These are phyloP conservation scores for Monodelphis domestica DNA, from an alignment of 2,797 vertebrate genomes.

Conservation along the genomic window DNA sequence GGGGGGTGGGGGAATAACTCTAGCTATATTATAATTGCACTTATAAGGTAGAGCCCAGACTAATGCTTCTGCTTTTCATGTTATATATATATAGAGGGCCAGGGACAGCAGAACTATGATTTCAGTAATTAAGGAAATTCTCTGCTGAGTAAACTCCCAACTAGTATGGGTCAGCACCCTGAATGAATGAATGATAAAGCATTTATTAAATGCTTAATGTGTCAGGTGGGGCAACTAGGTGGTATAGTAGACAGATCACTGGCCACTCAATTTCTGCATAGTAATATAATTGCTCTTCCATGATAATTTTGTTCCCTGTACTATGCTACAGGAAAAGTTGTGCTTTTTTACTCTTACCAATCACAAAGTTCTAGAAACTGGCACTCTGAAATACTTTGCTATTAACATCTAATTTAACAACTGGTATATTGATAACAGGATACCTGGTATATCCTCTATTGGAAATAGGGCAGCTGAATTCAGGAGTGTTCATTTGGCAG, in stretches of 20 bases:
- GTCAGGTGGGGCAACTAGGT: neutral
- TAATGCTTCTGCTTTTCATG: neutral
- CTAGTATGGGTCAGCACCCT: neutral
- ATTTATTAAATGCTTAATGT: neutral
- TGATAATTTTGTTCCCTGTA: neutral
- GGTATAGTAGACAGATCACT: neutral
- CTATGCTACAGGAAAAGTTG: neutral
- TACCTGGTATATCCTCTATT: neutral
- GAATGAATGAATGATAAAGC: neutral
- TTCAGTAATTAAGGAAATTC: neutral
- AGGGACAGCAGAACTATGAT: neutral
- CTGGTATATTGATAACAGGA: neutral
- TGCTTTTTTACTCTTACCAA: neutral
- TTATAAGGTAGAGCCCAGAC: neutral
- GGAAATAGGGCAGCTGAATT: neutral
- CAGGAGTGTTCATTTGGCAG: neutral
- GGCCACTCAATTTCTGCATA: neutral
- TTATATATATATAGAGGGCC: neutral
- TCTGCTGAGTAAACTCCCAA: neutral
- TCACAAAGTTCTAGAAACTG: neutral
- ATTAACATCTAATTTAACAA: neutral
- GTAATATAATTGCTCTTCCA: neutral
- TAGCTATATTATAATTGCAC: neutral
- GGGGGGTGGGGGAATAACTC: neutral
- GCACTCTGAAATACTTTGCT: neutral